Base-by-base conservation (phyloP, 2,797 vertebrate genomes). In the Schizopygopsis malacanthus region DNA sequence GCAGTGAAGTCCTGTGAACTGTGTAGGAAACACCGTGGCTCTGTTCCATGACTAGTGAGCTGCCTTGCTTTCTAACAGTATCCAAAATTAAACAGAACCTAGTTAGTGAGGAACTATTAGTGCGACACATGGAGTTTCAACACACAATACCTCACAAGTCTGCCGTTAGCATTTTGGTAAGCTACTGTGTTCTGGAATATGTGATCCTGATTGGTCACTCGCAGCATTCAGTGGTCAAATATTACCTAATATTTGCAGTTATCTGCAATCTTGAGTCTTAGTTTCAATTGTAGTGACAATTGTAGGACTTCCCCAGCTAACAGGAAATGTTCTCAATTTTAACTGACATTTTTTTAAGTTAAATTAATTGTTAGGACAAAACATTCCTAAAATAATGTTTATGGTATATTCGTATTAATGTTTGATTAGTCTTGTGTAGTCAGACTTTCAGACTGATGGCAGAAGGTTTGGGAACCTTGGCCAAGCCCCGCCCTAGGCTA, bases 41-140 rank as follows among this genome's bases (percentile, higher is more conserved):
- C 52, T 79, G 39, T 59, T 85, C 65, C 39, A 59, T 4, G 28
- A 70, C 75, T 43, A 59, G n/a, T 33, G 52, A 79, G 25, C 50
- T 85, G 47, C 73, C 47, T 45, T 77, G 33, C 28, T 75, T 59
- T 76, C 18, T 65, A 61, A 79, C 20, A 61, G 13, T 22, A 61
- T 18, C 39, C 4, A 80, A 65, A 67, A 8, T 50, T 4, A 80
- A 67, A 65, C 22, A 12, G 1, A 61, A 33, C 16, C 52, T 52
- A 2, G 28, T 7, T 15, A 13, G 1, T 28, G 18, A 28, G 70
- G 20, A 52, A 71, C 63, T 67, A 67, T 37, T 67, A 67, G 28
- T 37, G 41, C 15, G 33, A 22, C 54, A 59, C 20, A 45, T 18
- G 6, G 6, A 12, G 37, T 13, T 67, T 28, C 9, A 10, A 47